Conservation (phyloP, 2,888 invertebrate species). For the Desoria tigrina region DNA sequence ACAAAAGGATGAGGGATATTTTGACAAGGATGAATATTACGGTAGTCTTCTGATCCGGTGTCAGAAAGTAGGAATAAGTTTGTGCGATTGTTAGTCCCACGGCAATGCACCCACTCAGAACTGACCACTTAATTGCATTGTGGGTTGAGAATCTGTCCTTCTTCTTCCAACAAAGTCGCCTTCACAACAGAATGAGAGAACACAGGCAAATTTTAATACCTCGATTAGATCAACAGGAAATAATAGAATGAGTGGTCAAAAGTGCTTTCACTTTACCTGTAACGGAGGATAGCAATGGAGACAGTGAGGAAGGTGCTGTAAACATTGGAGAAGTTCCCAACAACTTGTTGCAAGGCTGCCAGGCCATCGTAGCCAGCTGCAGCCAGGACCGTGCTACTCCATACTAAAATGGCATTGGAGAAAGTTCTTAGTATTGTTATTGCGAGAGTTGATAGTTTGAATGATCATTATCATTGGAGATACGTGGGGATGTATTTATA, state of each 20-base stretch:
- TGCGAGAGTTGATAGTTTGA: background rate
- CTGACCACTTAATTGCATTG: constrained; percentile 51
- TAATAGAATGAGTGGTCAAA: background rate
- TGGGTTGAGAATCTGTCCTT: constrained; percentile 51
- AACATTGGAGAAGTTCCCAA: constrained; percentile 49
- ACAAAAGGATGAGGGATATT: constrained; percentile 41
- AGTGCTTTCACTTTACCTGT: constrained; percentile 40
- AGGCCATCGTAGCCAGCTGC: constrained; percentile 28
- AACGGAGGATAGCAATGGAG: constrained; percentile 50
- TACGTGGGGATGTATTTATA: too few species aligned
- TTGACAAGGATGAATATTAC: constrained; percentile 35
- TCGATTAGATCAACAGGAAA: background rate
- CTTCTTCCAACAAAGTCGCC: constrained; percentile 52
- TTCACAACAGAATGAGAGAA: too few species aligned
- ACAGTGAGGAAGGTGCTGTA: constrained; percentile 48
- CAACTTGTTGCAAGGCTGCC: constrained; percentile 46
- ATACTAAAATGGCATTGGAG: constrained; percentile 28
- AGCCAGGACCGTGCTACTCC: constrained; percentile 30
- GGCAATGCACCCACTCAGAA: constrained; percentile 40
- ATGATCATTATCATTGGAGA: too few species aligned
- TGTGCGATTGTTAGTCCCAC: constrained; percentile 34
- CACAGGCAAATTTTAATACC: constrained; percentile 6
- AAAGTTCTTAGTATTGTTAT: background rate
- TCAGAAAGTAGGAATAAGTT: constrained; percentile 30
- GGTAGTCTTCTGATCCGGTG: constrained; percentile 18